Evolutionary conservation across 2,888 invertebrate genomes (phyloP), one percentile per base, ranked within the genome.

Genomic region (Stenodera caucasica): DNA sequence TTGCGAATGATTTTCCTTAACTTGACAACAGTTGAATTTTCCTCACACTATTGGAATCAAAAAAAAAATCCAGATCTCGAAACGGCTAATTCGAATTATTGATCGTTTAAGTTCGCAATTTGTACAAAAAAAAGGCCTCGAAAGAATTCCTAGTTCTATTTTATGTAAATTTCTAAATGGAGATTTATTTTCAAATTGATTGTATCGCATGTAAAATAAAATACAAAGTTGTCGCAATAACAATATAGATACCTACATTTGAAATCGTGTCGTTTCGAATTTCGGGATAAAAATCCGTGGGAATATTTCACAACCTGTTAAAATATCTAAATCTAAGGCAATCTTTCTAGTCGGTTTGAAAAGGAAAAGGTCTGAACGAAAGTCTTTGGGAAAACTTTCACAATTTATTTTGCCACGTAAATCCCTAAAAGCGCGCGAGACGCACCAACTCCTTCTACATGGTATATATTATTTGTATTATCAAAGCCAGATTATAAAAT

Each of bases 271-370:
- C n/a, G n/a, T n/a, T n/a, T n/a, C n/a, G 14, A 14, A 14, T 14
- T 37, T 8, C 14, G 8, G 8, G 9, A 21, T 21, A 45, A 45
- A 45, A 45, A 8, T 45, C 21, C 9, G 21, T 45, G 21, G 12
- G 21, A 45, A 45, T 11, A 45, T 4, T 3, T 5, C 18, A 11
- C 21, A 21, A 45, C 21, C 21, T 45, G 45, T 11, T 45, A 23
- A 45, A 45, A 45, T 45, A 21, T 23, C 45, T 45, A 45, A 45
- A 45, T 45, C 45, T 45, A 11, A n/a, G 45, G 12, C 45, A 45
- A 45, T 45, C 45, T 45, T 23, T 23, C 23, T 23, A 12, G 45
- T 23, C 7, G 23, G 45, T n/a, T 45, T 23, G n/a, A 2, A 33
- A 33, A 33, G 33, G 21, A 45, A 21, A 37, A 37, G 37, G 15